Base-by-base conservation (phyloP, 2,113 vertebrate species). In the Anas platyrhynchos region DNA sequence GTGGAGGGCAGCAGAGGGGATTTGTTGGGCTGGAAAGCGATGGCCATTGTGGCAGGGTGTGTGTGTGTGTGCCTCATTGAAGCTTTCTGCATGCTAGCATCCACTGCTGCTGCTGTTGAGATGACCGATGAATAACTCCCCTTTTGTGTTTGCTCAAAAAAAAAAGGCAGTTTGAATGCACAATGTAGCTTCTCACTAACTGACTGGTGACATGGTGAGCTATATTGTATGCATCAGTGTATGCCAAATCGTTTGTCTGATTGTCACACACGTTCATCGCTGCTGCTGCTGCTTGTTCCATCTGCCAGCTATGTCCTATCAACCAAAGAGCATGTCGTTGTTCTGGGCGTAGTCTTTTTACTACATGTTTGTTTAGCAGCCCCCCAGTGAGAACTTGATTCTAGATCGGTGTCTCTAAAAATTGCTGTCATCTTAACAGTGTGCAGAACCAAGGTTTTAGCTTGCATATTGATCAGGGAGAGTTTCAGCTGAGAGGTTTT, bases 351-450 rank as follows among this genome's bases (percentile, higher is more conserved):
- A 83, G 54, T 80, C 66, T 77, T 87, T 84, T 93, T 85, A 94
- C 91, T 85, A 94, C 94, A 95, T 95, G 93, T 96, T 96, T 95
- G 91, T 95, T 89, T 77, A 94, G 55, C 59, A 69, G 36, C 50
- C n/a, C 41, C 55, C 76, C 44, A 46, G 44, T 73, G 67, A 91
- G 74, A 89, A 46, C 41, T 58, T 82, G 13, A 46, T 50, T 69
- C 41, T 91, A 62, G 81, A 26, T n/a, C 38, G 26, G 7, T 20
- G 41, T 79, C 73, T 91, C 69, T 90, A 48, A 83, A 88, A 92
- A 34, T 72, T 48, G 26, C 38, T 78, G 34, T 71, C 61, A 46
- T 77, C 59, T 55, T 77, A 46, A 69, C 31, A 71, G 63, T 11
- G 15, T 80, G 22, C 59, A 76, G 50, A 82, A 1, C 3, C 41